phyloP scores from a whole-genome alignment of 64 coral and sea anemone species.

The Orbicella faveolata region DNA sequence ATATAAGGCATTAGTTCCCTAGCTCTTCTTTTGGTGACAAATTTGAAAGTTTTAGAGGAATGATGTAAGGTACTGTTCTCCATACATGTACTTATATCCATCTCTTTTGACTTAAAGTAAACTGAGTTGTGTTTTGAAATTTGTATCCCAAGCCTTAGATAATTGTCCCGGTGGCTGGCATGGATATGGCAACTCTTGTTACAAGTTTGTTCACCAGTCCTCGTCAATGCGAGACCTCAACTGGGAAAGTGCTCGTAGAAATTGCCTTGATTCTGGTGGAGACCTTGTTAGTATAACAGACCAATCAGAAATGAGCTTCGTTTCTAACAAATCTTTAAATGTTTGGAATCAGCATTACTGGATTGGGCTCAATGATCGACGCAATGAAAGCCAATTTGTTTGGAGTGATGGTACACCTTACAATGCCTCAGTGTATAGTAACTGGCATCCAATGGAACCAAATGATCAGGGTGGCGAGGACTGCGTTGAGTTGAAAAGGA shows the following conservation, averaged over 20 bases:
- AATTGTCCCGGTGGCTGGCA: slow-evolving; percentile 61
- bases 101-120: too few relatives aligned
- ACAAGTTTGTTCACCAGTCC: slow-evolving; percentile 53
- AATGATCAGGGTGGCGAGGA: slow-evolving; percentile 84
- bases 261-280: slow-evolving; percentile 59
- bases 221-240: slow-evolving; percentile 56
- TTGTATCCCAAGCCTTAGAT: neutral
- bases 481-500: slow-evolving; percentile 52
- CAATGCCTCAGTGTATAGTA: slow-evolving; percentile 42
- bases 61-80: too few relatives aligned
- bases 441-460: slow-evolving; percentile 66
- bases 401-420: slow-evolving; percentile 76
- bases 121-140: neutral
- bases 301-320: slow-evolving; percentile 69
- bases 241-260: slow-evolving; percentile 74
- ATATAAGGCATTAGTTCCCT: too few relatives aligned
- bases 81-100: too few relatives aligned
- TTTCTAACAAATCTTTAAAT: slow-evolving; percentile 50
- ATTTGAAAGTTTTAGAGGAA: too few relatives aligned
- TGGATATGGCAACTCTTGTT: slow-evolving; percentile 59
- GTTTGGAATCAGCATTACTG: slow-evolving; percentile 41
- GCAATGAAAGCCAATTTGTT: slow-evolving; percentile 74
- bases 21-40: too few relatives aligned
- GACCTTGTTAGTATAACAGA: slow-evolving; percentile 71
- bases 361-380: slow-evolving; percentile 86